Percentiles rank a stretch among this genome's conserved stretches.
Conservation (phyloP, 2,113 vertebrate genomes). For the Platanista minor region DNA sequence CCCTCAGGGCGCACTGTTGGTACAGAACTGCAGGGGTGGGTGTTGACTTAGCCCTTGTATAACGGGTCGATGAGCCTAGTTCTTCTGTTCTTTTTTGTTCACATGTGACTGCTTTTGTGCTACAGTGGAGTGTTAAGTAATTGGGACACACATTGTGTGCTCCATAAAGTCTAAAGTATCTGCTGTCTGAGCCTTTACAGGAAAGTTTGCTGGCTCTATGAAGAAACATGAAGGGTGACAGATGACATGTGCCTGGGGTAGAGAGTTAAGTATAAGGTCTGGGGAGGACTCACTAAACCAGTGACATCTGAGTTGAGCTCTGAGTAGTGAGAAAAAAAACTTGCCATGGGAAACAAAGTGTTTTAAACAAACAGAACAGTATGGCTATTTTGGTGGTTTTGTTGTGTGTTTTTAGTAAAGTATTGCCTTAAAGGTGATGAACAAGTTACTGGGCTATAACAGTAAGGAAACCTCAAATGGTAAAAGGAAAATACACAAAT, state of each 20-base stretch:
- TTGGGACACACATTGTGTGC: rapidly evolving
- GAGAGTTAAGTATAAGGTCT: background rate
- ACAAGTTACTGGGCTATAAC: background rate
- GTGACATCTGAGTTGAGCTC: background rate
- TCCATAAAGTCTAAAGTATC: background rate
- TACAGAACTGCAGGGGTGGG: background rate
- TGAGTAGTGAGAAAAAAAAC: background rate
- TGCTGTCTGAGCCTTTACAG: background rate
- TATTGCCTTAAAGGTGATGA: background rate
- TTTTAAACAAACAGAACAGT: background rate
- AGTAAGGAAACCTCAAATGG: background rate
- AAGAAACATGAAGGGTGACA: background rate
- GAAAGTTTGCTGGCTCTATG: background rate
- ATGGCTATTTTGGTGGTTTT: background rate
- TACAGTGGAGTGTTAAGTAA: background rate
- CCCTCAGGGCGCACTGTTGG: background rate
- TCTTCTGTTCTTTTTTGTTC: background rate
- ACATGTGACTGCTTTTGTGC: background rate
- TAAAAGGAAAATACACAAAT: background rate
- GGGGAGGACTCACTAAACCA: background rate
- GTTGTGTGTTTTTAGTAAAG: background rate
- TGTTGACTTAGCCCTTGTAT: background rate
- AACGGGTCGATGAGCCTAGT: background rate
- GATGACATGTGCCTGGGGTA: rapidly evolving
- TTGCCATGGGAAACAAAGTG: background rate